Conservation (phyloP, 2,888 invertebrate species). For the Drosophila fungiperda region DNA sequence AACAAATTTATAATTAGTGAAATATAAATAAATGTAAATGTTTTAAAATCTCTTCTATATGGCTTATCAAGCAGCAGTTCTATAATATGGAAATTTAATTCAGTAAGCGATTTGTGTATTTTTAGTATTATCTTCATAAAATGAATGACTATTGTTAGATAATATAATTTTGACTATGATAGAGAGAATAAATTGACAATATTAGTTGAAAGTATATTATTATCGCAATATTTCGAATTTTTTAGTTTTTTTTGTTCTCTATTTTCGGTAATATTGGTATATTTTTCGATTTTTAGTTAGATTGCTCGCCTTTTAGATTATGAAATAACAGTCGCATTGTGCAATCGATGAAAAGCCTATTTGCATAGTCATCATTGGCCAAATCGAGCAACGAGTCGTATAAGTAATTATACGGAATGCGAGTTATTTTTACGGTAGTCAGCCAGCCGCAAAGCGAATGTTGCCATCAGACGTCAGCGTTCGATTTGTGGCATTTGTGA, state of each 20-base stretch:
- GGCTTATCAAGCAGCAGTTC: not conserved
- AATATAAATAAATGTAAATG: too few species aligned
- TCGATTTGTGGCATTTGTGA: slow-evolving; percentile 68
- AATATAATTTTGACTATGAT: not conserved
- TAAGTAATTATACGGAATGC: slow-evolving; percentile 56
- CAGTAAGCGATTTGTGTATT: not conserved
- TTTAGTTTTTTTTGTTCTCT: not conserved
- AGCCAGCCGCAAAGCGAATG: slow-evolving; percentile 32
- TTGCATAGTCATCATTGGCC: slow-evolving; percentile 27
- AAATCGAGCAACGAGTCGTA: slow-evolving; percentile 46
- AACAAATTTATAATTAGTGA: too few species aligned
- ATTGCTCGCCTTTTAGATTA: not conserved
- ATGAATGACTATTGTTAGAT: not conserved
- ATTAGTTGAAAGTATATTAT: not conserved
- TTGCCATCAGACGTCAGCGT: slow-evolving; percentile 32
- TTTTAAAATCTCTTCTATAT: not conserved
- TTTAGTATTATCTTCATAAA: not conserved
- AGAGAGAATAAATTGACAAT: not conserved
- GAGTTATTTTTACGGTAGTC: slow-evolving; percentile 39
- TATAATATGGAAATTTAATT: not conserved
- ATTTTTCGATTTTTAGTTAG: not conserved
- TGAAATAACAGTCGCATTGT: slow-evolving; percentile 12
- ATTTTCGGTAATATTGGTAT: not conserved
- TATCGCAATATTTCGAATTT: not conserved
- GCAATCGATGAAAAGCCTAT: slow-evolving; percentile 18